These are phyloP conservation scores for Agriopis marginaria DNA, from an alignment of 2,888 invertebrate species.

Conservation along the genomic window DNA sequence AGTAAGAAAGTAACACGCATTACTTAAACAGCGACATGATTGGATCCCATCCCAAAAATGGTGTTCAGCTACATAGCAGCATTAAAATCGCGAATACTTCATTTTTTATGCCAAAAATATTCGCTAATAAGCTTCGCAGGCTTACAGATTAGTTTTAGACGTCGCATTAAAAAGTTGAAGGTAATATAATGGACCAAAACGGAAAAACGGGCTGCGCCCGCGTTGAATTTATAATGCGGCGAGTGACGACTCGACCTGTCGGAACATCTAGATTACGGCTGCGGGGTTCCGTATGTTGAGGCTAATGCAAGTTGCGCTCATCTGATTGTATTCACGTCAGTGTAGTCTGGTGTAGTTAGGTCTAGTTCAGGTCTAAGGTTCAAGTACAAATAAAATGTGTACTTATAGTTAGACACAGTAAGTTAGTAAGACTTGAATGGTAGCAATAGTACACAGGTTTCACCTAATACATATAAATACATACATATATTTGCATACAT, in stretches of 20 bases:
- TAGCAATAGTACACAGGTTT: too few relatives aligned
- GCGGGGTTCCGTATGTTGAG: conserved; percentile 54
- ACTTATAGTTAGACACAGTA: too few relatives aligned
- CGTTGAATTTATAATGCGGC: conserved; percentile 66
- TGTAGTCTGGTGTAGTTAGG: background rate
- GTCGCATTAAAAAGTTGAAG: conserved; percentile 39
- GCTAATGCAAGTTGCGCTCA: conserved; percentile 15
- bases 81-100: conserved; percentile 26
- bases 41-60: conserved; percentile 37
- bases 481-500: too few relatives aligned
- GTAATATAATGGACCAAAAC: conserved; percentile 53
- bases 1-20: background rate
- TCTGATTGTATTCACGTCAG: conserved; percentile 14
- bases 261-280: conserved; percentile 57
- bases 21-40: conserved; percentile 26
- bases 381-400: background rate
- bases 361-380: background rate
- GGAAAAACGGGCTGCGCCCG: conserved; percentile 61
- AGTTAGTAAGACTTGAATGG: too few relatives aligned
- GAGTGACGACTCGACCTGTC: conserved; percentile 62
- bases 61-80: conserved; percentile 29
- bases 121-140: conserved; percentile 44
- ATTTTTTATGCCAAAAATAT: conserved; percentile 38
- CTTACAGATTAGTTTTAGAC: conserved; percentile 47
- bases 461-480: too few relatives aligned